phyloP scores from a whole-genome alignment of 2,888 invertebrate species.

The Drosophila borealis region DNA sequence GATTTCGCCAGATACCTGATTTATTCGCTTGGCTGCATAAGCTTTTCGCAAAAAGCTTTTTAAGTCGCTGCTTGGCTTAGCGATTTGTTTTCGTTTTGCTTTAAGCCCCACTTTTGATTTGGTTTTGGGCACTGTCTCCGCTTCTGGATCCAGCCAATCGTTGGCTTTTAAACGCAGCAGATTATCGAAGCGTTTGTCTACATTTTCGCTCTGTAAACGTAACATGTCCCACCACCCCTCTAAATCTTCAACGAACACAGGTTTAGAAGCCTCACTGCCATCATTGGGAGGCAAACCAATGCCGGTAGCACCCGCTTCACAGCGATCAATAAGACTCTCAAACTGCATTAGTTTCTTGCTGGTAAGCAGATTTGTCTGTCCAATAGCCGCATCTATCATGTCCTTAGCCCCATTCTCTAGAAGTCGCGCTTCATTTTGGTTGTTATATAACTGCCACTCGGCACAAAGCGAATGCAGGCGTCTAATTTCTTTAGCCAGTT shows the following conservation, averaged over 20 bases:
- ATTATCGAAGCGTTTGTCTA: conserved; percentile 82
- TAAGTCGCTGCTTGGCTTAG: conserved; percentile 66
- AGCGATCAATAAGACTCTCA: conserved; percentile 86
- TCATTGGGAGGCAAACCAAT: conserved; percentile 43
- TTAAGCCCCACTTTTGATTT: conserved; percentile 24
- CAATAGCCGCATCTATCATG: conserved; percentile 89
- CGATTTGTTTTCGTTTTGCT: conserved; percentile 26
- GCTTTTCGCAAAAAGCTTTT: conserved; percentile 72
- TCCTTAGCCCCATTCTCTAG: conserved; percentile 84
- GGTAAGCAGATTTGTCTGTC: conserved; percentile 90
- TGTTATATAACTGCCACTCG: conserved; percentile 85
- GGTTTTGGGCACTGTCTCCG: conserved; percentile 10
- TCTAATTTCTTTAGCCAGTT: conserved; percentile 85
- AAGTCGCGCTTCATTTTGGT: conserved; percentile 72
- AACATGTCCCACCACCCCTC: conserved; percentile 90
- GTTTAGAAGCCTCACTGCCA: conserved; percentile 76
- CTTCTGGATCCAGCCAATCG: conserved; percentile 82
- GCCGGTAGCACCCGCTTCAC: conserved; percentile 72
- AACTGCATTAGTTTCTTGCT: conserved; percentile 91
- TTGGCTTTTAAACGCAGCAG: conserved; percentile 79
- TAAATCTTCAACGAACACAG: conserved; percentile 87
- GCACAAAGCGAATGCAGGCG: conserved; percentile 85
- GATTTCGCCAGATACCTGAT: conserved; percentile 50
- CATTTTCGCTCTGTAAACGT: conserved; percentile 84
- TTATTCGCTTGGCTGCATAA: conserved; percentile 38